Evolutionary conservation across 2,113 vertebrate genomes (phyloP), one percentile per base, ranked within the genome.

Genomic region (Ascaphus truei): DNA sequence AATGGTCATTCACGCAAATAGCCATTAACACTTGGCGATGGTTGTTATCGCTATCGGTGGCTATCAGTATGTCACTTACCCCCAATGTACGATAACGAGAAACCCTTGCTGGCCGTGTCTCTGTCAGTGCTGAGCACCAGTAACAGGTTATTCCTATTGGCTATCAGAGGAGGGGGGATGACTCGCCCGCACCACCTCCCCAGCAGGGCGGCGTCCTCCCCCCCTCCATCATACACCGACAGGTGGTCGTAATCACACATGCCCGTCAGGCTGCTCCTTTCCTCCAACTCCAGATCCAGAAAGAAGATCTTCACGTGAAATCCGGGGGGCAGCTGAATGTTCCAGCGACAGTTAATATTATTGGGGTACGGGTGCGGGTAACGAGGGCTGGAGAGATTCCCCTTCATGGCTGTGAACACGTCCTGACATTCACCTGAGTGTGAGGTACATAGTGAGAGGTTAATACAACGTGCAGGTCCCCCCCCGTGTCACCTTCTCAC

Each of bases 281-380:
- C 93, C 67, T 99, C 97, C 72, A 99, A 76, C 29, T 96, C 95
- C 87, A 98, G 80, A 64, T 93, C 74, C 5, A 89, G 87, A 81
- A 98, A 94, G 74, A 89, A 93, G 36, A 98, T 77, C 71, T 93
- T 97, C 80, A 98, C 41, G 13, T 89, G 86, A 78, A 96, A 98
- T 15, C 92, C 91, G 0, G 22, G 73, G 0, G 88, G 85, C 4
- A 94, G 77, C 23, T 75, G 84, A 72, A 96, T 82, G 71, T 83
- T 92, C 95, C 95, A 96, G 74, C 96, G 97, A 81, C 97, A 99
- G 57, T 91, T 93, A 78, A 99, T 92, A 78, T 98, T 96, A 86
- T 99, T 99, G 71, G 97, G 97, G 81, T 98, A 98, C 86, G 92
- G 91, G 75, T 45, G 79, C 55, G 97, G 96, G 72, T 94, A 98